These are phyloP conservation scores for Chrysogorgia sp. DNA, from an alignment of 92 coral and sea anemone species.

Conservation along the genomic window DNA sequence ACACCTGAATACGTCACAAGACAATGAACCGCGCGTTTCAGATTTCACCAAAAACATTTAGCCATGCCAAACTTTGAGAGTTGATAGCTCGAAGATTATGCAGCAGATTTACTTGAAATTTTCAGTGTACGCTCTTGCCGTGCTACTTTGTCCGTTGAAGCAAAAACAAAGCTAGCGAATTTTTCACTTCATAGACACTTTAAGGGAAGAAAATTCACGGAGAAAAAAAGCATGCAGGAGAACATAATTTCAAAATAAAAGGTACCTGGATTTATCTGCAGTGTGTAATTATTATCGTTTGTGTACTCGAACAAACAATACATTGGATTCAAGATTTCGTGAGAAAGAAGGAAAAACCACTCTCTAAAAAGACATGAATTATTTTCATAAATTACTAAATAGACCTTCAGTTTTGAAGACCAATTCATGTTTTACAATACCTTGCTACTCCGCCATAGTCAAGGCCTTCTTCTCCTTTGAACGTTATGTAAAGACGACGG, in stretches of 20 bases:
- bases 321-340: constrained; percentile 98
- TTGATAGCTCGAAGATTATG: too few species aligned
- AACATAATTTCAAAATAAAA: too few species aligned
- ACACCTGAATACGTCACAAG: too few species aligned
- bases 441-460: constrained; percentile 99
- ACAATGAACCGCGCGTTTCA: too few species aligned
- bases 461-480: constrained; percentile 98
- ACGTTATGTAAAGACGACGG: constrained; percentile 92
- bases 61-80: too few species aligned
- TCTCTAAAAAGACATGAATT: constrained; percentile 60
- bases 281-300: constrained; percentile 97
- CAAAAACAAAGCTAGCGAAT: too few species aligned
- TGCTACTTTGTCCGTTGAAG: too few species aligned
- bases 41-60: too few species aligned
- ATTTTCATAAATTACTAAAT: neutral
- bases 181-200: too few species aligned
- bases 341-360: constrained; percentile 98
- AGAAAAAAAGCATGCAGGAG: neutral
- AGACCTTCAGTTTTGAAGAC: neutral
- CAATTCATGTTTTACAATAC: constrained; percentile 30
- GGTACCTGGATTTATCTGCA: constrained; percentile 96
- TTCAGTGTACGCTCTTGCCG: too few species aligned
- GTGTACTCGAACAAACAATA: constrained; percentile 98
- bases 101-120: too few species aligned
- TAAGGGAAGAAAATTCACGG: too few species aligned